phyloP scores from a whole-genome alignment of 1,140 invertebrate genomes.

The Chironomus striatipennis region DNA sequence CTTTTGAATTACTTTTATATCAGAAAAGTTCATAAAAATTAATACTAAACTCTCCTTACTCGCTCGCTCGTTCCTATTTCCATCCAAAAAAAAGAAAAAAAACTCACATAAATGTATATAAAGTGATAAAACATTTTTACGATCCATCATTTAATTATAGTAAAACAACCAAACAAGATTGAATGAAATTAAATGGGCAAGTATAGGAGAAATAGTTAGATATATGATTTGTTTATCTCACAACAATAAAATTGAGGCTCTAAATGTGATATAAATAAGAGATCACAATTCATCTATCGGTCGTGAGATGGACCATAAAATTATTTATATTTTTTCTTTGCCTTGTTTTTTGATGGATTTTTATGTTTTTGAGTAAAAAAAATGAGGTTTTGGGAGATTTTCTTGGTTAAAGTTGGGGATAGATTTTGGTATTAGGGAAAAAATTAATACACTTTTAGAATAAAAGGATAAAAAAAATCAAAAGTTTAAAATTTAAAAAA shows the following conservation, averaged over 20 bases:
- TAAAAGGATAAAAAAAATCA: no score
- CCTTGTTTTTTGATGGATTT: background rate
- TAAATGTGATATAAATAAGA: background rate
- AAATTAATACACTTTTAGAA: no score
- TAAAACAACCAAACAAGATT: background rate
- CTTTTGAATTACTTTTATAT: background rate
- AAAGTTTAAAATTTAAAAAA: no score
- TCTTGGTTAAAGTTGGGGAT: no score
- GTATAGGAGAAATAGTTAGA: background rate
- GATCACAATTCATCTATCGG: background rate
- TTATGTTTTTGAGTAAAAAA: no score
- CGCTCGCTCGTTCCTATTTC: no score
- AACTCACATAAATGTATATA: background rate
- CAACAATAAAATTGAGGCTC: background rate
- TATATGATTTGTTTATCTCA: slow-evolving; percentile 23
- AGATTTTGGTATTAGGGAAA: no score
- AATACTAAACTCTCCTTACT: background rate
- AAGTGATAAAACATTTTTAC: slow-evolving; percentile 23
- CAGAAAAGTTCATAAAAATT: background rate
- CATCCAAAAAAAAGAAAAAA: background rate
- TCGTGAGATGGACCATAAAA: background rate
- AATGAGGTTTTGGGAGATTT: no score
- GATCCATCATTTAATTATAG: slow-evolving; percentile 23
- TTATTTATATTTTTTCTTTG: no score
- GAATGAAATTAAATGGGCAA: background rate